Evolutionary conservation across 2,888 invertebrate species (phyloP), one percentile per base, ranked within the genome.

Genomic region (Lamellibrachia satsuma): DNA sequence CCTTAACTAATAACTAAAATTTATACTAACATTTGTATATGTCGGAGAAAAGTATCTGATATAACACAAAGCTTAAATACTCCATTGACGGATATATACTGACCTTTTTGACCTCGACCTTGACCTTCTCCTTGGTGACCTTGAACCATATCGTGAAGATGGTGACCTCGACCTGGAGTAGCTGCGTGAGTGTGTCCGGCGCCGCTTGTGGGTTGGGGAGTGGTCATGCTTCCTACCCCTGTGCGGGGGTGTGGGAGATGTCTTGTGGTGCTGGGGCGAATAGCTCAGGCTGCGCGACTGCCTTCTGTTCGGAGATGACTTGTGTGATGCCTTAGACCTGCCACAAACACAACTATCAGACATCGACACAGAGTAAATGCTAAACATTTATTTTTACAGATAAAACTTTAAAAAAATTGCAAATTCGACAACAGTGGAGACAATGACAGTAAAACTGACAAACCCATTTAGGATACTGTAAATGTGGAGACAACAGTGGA

Each of bases 111-210:
- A 75, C 75, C 15, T 11, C 11, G 75, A 75, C 22, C 75, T 75
- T 75, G 75, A 75, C 75, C 75, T 75, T 75, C 75, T 75, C 75
- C 75, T 75, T 75, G 75, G 75, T 75, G 75, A 75, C 75, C 75
- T 75, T 75, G 75, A 75, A 4, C 75, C n/a, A 75, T 39, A 39
- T 39, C 39, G 39, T 39, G 75, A 75, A 75, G 75, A 75, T 75
- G 75, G 15, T 15, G 75, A 75, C 75, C 75, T 75, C n/a, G 75
- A 75, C 75, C 75, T 11, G 75, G 75, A 75, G 75, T 75, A 75
- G 75, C 75, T 75, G 75, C 22, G 75, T 22, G 75, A 75, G 75
- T 75, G 75, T 75, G 75, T 15, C 4, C 75, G 75, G n/a, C 75
- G 75, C 75, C 75, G 75, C 22, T 75, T 75, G 75, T 75, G 75